Evolutionary conservation across 35 echinoderm and acorn worm species (phyloP).

Genomic region (Heliocidaris erythrogramma): DNA sequence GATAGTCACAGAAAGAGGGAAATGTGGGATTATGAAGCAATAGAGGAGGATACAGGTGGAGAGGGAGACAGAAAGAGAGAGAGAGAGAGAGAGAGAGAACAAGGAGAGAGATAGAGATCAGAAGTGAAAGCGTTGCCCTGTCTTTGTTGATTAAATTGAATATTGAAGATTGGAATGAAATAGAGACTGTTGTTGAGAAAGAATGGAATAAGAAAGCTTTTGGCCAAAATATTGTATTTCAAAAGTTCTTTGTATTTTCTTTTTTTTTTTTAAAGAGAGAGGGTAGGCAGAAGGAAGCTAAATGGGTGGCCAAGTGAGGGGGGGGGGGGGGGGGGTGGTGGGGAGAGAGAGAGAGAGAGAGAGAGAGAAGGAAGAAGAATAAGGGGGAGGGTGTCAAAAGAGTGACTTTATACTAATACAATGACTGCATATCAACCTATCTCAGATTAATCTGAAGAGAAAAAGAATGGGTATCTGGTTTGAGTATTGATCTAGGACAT

Average conservation of each 20-base stretch:
- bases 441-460: neutral
- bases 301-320: too few relatives aligned
- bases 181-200: neutral
- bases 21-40: neutral
- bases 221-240: neutral
- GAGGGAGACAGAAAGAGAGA: neutral
- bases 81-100: neutral
- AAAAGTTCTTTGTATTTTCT: neutral
- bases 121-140: neutral
- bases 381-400: neutral
- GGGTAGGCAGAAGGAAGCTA: too few relatives aligned
- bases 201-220: neutral
- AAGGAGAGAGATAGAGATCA: neutral
- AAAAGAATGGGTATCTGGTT: neutral
- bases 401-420: neutral
- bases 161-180: neutral
- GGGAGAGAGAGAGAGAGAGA: neutral
- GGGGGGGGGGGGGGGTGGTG: too few relatives aligned
- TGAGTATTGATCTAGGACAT: neutral
- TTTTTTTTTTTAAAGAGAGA: neutral
- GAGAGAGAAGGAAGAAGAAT: neutral
- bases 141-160: neutral
- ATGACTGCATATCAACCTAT: neutral
- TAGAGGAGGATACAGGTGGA: neutral
- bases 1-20: neutral